Percentiles rank a stretch among this genome's conserved stretches.
Conservation (phyloP, 2,888 invertebrate genomes). For the Rhyacophila evoluta region DNA sequence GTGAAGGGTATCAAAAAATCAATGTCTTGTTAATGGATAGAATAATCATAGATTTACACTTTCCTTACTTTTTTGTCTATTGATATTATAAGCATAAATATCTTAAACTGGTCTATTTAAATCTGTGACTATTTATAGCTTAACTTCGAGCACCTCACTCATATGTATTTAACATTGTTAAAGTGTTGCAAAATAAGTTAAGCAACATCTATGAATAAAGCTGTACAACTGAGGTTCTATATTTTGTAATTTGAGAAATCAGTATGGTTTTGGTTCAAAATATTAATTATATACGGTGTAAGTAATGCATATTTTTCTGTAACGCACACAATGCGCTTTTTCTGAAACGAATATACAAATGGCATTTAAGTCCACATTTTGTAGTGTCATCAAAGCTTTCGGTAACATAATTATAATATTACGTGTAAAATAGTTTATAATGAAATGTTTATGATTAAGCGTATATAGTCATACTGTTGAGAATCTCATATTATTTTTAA, state of each 20-base stretch:
- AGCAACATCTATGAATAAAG: background rate
- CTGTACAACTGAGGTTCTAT: constrained; percentile 2
- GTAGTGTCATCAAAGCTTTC: background rate
- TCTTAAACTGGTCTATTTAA: constrained; percentile 13
- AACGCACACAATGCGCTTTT: constrained; percentile 20
- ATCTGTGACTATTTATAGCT: constrained; percentile 16
- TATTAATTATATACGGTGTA: background rate
- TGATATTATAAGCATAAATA: constrained; percentile 14
- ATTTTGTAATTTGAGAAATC: constrained; percentile 16
- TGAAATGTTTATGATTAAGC: constrained; percentile 32
- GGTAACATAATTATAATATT: constrained; percentile 32
- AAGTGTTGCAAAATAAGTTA: background rate
- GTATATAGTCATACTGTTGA: constrained; percentile 50
- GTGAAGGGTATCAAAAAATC: background rate
- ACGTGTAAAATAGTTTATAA: constrained; percentile 26
- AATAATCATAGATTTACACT: background rate
- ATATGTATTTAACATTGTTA: background rate
- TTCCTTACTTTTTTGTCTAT: constrained; percentile 2
- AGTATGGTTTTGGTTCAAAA: background rate
- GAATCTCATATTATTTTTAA: constrained; percentile 41
- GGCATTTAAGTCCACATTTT: background rate
- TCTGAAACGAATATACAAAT: constrained; percentile 5
- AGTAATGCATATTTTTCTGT: constrained; percentile 24
- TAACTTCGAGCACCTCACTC: constrained; percentile 8
- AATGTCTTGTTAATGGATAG: constrained; percentile 4